These are phyloP conservation scores for Trichogramma pretiosum DNA, from an alignment of 1,140 invertebrate species.

Conservation along the genomic window DNA sequence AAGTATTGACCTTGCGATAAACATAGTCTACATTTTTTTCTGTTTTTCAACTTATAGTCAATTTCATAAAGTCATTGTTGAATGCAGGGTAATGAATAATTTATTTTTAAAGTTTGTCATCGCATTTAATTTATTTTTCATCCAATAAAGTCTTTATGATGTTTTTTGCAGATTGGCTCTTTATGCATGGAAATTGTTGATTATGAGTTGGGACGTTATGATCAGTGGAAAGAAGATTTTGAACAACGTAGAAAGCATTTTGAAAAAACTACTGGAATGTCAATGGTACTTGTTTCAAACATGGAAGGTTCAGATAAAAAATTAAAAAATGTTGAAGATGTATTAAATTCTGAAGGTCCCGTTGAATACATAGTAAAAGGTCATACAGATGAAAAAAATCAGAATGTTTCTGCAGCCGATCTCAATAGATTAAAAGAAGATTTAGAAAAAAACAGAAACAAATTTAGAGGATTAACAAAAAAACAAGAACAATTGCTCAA, in stretches of 20 bases:
- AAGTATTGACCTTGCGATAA: slow-evolving; percentile 91
- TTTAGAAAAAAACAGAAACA: slow-evolving; percentile 69
- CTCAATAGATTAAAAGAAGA: slow-evolving; percentile 66
- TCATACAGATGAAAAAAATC: slow-evolving; percentile 28
- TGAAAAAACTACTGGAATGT: slow-evolving; percentile 39
- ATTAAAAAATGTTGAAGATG: slow-evolving; percentile 37
- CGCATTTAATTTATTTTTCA: too few relatives aligned
- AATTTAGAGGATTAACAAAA: slow-evolving; percentile 69
- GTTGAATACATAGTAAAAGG: slow-evolving; percentile 38
- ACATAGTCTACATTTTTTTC: slow-evolving; percentile 95
- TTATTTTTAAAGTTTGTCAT: too few relatives aligned
- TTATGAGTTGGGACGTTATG: slow-evolving; percentile 84
- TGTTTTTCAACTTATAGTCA: slow-evolving; percentile 94
- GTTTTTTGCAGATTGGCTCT: slow-evolving; percentile 72
- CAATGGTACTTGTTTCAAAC: slow-evolving; percentile 30
- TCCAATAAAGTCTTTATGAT: too few relatives aligned
- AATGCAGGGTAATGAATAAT: slow-evolving; percentile 63
- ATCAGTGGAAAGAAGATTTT: slow-evolving; percentile 87
- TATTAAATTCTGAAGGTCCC: slow-evolving; percentile 37
- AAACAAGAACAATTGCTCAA: slow-evolving; percentile 88
- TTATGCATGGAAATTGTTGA: slow-evolving; percentile 94
- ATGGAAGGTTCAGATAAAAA: slow-evolving; percentile 36
- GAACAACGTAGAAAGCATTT: slow-evolving; percentile 50
- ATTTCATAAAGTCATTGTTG: slow-evolving; percentile 86
- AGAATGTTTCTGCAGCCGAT: slow-evolving; percentile 34